phyloP scores from a whole-genome alignment of 2,113 vertebrate genomes.

The Perca fluviatilis region DNA sequence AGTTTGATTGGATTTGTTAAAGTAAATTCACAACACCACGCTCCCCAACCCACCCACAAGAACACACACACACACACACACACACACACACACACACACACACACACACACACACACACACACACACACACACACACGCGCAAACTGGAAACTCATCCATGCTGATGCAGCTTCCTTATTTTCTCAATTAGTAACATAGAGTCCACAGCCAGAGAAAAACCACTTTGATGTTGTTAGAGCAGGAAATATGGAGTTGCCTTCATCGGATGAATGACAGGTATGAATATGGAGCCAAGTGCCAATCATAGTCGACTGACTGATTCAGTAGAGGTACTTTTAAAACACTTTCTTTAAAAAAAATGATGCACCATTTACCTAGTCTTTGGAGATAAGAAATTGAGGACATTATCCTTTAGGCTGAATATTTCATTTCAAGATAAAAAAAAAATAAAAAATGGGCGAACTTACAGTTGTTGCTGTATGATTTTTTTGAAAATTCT shows the following conservation, averaged over 20 bases:
- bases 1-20: conserved; percentile 68
- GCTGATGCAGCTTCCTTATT: conserved; percentile 27
- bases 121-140: conserved; percentile 25
- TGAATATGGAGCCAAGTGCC: conserved; percentile 36
- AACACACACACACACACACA: conserved; percentile 25
- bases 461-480: neutral
- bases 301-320: conserved; percentile 35
- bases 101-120: conserved; percentile 29
- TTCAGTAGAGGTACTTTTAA: neutral
- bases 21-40: conserved; percentile 4
- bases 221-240: conserved; percentile 41
- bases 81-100: conserved; percentile 2
- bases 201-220: conserved; percentile 19
- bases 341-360: neutral
- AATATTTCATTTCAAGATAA: conserved; percentile 11
- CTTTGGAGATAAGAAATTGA: conserved; percentile 9
- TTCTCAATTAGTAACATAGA: conserved; percentile 49
- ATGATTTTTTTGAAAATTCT: neutral
- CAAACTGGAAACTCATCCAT: conserved; percentile 2
- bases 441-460: neutral
- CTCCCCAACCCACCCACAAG: conserved; percentile 23
- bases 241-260: conserved; percentile 35
- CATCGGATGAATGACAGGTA: conserved; percentile 46
- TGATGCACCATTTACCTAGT: neutral
- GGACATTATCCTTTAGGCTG: neutral